These are phyloP conservation scores for Ptychodera flava DNA, from an alignment of 35 echinoderm and acorn worm genomes.

Conservation along the genomic window DNA sequence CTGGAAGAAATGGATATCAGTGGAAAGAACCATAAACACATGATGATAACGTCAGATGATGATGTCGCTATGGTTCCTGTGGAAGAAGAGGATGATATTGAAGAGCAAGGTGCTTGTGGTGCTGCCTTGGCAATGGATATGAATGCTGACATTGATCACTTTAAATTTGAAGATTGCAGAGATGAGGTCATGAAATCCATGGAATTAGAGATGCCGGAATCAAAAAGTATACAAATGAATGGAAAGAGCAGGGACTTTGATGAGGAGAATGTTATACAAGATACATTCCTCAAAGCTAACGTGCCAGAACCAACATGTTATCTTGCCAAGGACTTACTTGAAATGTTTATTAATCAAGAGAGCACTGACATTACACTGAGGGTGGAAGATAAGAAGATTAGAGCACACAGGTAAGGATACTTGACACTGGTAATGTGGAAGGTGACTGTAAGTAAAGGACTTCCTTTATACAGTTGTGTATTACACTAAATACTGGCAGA, in stretches of 20 bases:
- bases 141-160: background rate
- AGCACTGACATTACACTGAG: background rate
- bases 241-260: background rate
- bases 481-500: too few relatives aligned
- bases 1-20: background rate
- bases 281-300: background rate
- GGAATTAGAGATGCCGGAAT: background rate
- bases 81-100: background rate
- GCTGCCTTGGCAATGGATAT: background rate
- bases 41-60: background rate
- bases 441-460: too few relatives aligned
- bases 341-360: background rate
- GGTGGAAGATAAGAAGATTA: background rate
- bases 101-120: background rate
- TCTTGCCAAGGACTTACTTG: background rate
- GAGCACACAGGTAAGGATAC: background rate
- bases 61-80: background rate
- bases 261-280: background rate
- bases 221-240: background rate
- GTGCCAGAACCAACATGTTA: background rate
- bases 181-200: background rate
- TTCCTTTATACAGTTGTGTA: too few relatives aligned
- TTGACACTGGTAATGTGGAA: too few relatives aligned
- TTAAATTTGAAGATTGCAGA: background rate
- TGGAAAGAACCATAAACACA: background rate